These are phyloP conservation scores for Ophion costatus DNA, from an alignment of 2,888 invertebrate genomes.

Conservation along the genomic window DNA sequence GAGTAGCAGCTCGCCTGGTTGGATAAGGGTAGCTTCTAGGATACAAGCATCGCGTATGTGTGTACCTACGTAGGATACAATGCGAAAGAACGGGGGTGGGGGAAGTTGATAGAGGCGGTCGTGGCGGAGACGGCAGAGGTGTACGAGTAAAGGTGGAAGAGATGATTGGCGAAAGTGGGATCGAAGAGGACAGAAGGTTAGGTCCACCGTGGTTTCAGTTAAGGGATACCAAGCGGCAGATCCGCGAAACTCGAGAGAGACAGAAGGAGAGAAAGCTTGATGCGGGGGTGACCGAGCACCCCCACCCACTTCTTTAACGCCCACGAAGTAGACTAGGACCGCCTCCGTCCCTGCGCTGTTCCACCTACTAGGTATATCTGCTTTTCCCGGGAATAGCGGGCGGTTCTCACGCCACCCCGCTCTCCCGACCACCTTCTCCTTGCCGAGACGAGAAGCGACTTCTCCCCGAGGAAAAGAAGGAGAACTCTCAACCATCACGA, in stretches of 20 bases:
- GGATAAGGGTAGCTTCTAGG: constrained; percentile 47
- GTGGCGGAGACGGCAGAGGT: constrained; percentile 20
- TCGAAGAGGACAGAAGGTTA: constrained; percentile 76
- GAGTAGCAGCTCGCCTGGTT: constrained; percentile 33
- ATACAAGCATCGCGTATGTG: constrained; percentile 58
- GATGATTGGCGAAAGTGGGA: constrained; percentile 79
- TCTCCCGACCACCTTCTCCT: constrained; percentile 71
- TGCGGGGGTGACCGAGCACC: constrained; percentile 77
- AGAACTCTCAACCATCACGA: constrained; percentile 65
- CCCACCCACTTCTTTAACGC: constrained; percentile 82
- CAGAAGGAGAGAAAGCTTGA: constrained; percentile 73
- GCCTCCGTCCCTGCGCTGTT: constrained; percentile 81
- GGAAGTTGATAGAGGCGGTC: constrained; percentile 69
- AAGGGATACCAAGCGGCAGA: constrained; percentile 66
- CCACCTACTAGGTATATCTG: constrained; percentile 80
- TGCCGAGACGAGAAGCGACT: constrained; percentile 31
- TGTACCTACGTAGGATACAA: constrained; percentile 2
- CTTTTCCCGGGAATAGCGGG: constrained; percentile 70
- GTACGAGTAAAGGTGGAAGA: constrained; percentile 70
- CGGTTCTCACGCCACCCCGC: constrained; percentile 74
- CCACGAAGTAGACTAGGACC: constrained; percentile 81
- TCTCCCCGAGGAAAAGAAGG: constrained; percentile 65
- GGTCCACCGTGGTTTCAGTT: constrained; percentile 66
- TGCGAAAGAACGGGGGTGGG: constrained; percentile 49
- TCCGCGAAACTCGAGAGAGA: constrained; percentile 66